Evolutionary conservation across 2,797 vertebrate species (phyloP), one percentile per base, ranked within the genome.

Genomic region (Bufotes viridis): DNA sequence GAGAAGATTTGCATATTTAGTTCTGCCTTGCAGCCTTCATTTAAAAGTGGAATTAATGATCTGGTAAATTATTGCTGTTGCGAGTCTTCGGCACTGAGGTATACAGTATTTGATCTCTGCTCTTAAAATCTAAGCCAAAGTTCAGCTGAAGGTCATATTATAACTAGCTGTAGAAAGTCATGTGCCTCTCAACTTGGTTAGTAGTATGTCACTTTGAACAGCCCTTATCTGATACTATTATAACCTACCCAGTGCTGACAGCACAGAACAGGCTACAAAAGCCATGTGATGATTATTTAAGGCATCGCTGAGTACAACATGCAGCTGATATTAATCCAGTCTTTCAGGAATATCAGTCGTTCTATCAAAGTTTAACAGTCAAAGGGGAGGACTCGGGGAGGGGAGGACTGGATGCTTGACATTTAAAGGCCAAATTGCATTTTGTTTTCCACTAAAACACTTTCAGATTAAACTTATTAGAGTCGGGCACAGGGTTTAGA

Each of bases 211-310:
- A 96, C 95, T 96, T 94, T 93, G 93, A 95, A 94, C 95, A 94
- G 93, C 93, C 91, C 94, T 96, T 96, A 98, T 98, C 97, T 97
- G 97, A 98, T 98, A 96, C 94, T 97, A 96, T 96, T 96, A 95
- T 96, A 95, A 97, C 96, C 97, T 97, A 97, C 96, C 95, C 95
- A 90, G 96, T 97, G 97, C 97, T 98, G 97, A 98, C 97, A 98
- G 97, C 97, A 97, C 95, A 96, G 96, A 96, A 96, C 95, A 94
- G 94, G 97, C 96, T 97, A 96, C 95, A 93, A 94, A 94, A 97
- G 95, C 96, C 97, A 97, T 96, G 96, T 95, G 96, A 97, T 93
- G 93, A 96, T 97, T 97, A 96, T 97, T 96, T 96, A 95, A 96
- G 96, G 96, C 96, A 93, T 94, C 90, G 6, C 92, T 84, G 92